Base-by-base conservation (phyloP, 1,140 invertebrate genomes). In the Mycetomoellerius zeteki region DNA sequence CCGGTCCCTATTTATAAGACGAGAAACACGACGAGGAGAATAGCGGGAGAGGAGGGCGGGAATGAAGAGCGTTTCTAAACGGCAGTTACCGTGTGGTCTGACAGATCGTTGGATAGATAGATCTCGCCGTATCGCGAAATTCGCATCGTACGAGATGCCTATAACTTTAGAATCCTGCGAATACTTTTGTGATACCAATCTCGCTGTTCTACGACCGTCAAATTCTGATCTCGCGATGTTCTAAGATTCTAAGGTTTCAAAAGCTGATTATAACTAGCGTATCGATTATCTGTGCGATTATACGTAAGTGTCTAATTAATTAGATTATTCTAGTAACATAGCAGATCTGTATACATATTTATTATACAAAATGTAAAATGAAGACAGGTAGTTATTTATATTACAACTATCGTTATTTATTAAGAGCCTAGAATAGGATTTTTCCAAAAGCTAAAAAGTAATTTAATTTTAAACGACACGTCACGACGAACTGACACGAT, bases 211-310 rank as follows among this genome's bases (percentile, higher is more conserved):
- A 8, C 33, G 27, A 24, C 56, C 54, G 12, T 33, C 33, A 19
- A 47, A 54, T 56, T 72, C 52, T 62, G 21, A n/a, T 60, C 52
- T 82, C 14, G 21, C 33, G 19, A 64, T 14, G 37, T 69, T 6
- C 7, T 10, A 8, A 27, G 43, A 24, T 69, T 6, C 7, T 10
- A 8, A 27, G 43, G 52, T 75, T 14, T 12, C 10, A 37, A 30
- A 27, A 37, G 8, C 37, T 92, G 88, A 92, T 93, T 92, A 92
- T 91, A 89, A 87, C 76, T 67, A 78, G 90, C 91, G 87, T 88
- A 91, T 24, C 37, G 19, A 24, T 7, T 24, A 21, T 47, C n/a
- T 47, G 1, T 67, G 2, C 8, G 21, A 24, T 47, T 47, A 43
- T 58, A 43, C 3, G 14, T 62, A 27, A n/a, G 21, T 60, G 10